A percentile compares a stretch with the other conserved stretches of the same genome.
Conservation (phyloP, 2,888 invertebrate species). For the Ophion obscuratus region DNA sequence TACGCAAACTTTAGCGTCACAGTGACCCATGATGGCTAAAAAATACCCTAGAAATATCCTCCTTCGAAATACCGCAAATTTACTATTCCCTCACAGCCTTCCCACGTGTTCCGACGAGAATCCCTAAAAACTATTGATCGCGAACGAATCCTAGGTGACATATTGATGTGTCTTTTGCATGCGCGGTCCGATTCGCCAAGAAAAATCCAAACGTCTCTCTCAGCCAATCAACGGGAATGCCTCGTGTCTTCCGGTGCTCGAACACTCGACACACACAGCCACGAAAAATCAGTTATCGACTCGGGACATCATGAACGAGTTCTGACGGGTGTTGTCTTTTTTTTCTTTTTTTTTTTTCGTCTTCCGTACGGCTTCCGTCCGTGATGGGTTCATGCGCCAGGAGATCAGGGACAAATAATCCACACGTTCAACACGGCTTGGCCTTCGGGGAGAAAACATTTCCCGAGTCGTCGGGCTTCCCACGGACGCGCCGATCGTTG, state of each 20-base stretch:
- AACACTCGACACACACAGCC: constrained; percentile 38
- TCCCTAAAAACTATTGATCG: not conserved
- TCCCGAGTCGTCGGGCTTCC: constrained; percentile 51
- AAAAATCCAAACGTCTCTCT: constrained; percentile 2
- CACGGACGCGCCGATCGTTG: constrained; percentile 15
- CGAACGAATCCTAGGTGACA: not conserved
- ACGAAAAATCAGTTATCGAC: constrained; percentile 42
- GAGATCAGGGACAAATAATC: constrained; percentile 51
- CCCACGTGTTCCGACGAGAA: not conserved
- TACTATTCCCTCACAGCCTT: too few relatives aligned
- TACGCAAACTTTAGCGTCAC: too few relatives aligned
- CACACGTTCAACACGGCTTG: constrained; percentile 52
- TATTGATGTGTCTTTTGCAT: not conserved
- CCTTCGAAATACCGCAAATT: too few relatives aligned
- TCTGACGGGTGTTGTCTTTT: not conserved
- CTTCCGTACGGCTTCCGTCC: constrained; percentile 52
- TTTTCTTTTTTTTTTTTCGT: not conserved
- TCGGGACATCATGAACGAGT: constrained; percentile 17
- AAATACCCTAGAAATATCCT: too few relatives aligned
- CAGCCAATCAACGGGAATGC: constrained; percentile 31
- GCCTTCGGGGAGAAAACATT: constrained; percentile 56
- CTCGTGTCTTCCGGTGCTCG: constrained; percentile 45
- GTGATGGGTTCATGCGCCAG: constrained; percentile 33
- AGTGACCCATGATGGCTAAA: too few relatives aligned
- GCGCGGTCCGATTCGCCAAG: not conserved